Base-by-base conservation (phyloP, 2,113 vertebrate genomes). In the Pseudorectes ferrugineus region DNA sequence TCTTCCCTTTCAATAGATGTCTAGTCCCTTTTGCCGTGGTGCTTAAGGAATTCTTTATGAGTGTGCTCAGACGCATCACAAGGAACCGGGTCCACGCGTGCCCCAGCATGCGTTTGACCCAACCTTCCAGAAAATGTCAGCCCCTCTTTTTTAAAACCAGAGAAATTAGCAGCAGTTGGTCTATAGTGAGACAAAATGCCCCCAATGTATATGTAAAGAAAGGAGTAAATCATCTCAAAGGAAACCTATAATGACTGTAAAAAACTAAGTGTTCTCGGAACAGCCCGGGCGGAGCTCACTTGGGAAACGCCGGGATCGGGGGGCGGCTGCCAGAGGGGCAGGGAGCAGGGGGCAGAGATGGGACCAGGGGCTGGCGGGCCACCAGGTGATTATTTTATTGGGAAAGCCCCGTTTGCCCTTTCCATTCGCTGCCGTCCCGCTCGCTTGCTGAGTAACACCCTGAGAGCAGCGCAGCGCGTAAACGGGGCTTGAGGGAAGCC, bases 61-160 rank as follows among this genome's bases (percentile, higher is more conserved):
- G 91, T 88, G 94, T 59, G 74, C 74, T 96, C 78, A 91, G 95
- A 90, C n/a, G 19, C 52, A 66, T 78, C 86, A 62, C 67, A 95
- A 93, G 97, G 93, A 96, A 78, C 91, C 6, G 78, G 89, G 96
- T 97, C 98, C 98, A 98, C 98, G 98, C 97, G 98, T 98, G 93
- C 96, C 97, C 28, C 98, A 97, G 98, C 97, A 93, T 97, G 98
- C 83, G 95, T 61, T 80, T 97, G 97, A 98, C 97, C 97, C 95
- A 97, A 70, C 81, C 92, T 94, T 95, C 94, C 94, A 75, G 84
- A 96, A 92, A 75, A 88, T 93, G 97, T 94, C 95, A 96, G 87
- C n/a, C 80, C 36, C 33, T 65, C 92, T 95, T 94, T 85, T 95
- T 92, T 89, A 94, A 94, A 96, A 52, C 88, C 89, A 83, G 68